These are phyloP conservation scores for Emydocephalus ijimae DNA, from an alignment of 2,113 vertebrate species.

Conservation along the genomic window DNA sequence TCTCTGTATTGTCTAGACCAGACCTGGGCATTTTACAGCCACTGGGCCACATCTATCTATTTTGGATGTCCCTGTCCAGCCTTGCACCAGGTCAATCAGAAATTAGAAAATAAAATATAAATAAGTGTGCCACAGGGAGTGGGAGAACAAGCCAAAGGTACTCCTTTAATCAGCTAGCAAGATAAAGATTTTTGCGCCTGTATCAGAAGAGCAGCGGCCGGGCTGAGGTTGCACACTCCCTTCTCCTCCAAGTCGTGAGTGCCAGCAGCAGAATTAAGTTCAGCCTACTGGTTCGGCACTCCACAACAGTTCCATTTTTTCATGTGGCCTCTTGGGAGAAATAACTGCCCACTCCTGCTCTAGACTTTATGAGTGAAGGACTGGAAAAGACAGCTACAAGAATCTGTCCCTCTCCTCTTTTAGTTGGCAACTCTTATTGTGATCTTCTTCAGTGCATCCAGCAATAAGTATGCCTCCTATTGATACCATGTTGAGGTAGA, in stretches of 20 bases:
- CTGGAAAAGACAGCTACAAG: background rate
- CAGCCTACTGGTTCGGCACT: background rate
- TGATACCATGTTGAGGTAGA: background rate
- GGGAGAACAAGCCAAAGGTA: background rate
- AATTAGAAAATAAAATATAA: background rate
- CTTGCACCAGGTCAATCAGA: background rate
- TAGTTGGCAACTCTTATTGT: background rate
- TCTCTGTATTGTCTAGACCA: background rate
- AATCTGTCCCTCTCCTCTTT: background rate
- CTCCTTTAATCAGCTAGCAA: background rate
- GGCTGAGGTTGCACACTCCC: background rate
- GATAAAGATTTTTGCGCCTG: background rate
- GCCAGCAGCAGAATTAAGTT: background rate
- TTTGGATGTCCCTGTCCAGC: background rate
- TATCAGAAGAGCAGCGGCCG: background rate
- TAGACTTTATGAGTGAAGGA: background rate
- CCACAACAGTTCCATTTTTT: background rate
- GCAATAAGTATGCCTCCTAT: background rate
- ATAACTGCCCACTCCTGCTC: background rate
- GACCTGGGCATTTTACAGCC: background rate
- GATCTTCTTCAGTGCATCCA: background rate
- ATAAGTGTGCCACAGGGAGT: background rate
- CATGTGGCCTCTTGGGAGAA: background rate
- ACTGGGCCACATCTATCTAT: background rate
- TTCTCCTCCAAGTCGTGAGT: background rate